These are phyloP conservation scores for Callyntrura guangdongensis DNA, from an alignment of 2,888 invertebrate genomes.

Conservation along the genomic window DNA sequence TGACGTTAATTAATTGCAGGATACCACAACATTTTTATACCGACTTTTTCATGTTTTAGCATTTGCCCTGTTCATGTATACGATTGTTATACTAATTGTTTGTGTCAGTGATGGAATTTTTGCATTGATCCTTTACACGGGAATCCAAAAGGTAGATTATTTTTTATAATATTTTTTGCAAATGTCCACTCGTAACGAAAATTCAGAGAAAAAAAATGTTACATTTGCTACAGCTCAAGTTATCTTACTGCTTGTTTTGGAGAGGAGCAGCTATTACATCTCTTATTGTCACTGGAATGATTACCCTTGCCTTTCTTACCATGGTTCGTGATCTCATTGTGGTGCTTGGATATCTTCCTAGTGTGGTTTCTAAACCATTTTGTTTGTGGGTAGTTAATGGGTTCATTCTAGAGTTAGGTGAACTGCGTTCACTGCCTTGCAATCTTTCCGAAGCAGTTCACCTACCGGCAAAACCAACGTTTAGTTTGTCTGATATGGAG, in stretches of 20 bases:
- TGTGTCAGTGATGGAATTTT: slow-evolving; percentile 69
- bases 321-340: slow-evolving; percentile 65
- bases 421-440: slow-evolving; percentile 61
- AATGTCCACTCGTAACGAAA: slow-evolving; percentile 6
- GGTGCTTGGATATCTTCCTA: slow-evolving; percentile 74
- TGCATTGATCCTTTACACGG: slow-evolving; percentile 55
- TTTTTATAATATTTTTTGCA: neutral
- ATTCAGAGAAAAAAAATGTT: too few relatives aligned
- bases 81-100: slow-evolving; percentile 64
- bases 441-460: neutral
- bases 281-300: slow-evolving; percentile 65
- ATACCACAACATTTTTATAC: neutral
- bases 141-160: slow-evolving; percentile 58
- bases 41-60: slow-evolving; percentile 34
- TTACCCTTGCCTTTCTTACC: slow-evolving; percentile 73
- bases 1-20: neutral
- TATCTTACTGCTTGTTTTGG: slow-evolving; percentile 75
- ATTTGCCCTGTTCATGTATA: slow-evolving; percentile 70
- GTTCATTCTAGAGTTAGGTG: slow-evolving; percentile 66
- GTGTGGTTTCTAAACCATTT: slow-evolving; percentile 75
- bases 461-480: slow-evolving; percentile 68
- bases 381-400: slow-evolving; percentile 73
- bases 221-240: too few relatives aligned
- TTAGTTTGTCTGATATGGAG: slow-evolving; percentile 65
- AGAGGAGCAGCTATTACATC: slow-evolving; percentile 73